These are phyloP conservation scores for Malachius bipustulatus DNA, from an alignment of 2,888 invertebrate species.

Conservation along the genomic window DNA sequence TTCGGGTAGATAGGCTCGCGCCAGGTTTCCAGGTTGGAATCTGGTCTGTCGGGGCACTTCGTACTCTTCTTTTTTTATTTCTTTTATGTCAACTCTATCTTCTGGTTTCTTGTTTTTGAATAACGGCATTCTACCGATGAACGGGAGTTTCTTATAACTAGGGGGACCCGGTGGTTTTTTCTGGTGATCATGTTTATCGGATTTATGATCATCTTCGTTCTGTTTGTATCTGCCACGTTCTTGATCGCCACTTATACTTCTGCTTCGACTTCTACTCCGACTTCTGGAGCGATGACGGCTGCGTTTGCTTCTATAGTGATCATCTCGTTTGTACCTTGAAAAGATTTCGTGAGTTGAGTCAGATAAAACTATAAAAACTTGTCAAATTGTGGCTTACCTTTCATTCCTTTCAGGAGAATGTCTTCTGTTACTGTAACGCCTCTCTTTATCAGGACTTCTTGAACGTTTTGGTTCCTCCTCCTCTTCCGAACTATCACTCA, in stretches of 20 bases:
- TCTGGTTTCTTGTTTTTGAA: slow-evolving; percentile 48
- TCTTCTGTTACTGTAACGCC: slow-evolving; percentile 3
- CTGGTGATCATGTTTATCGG: slow-evolving; percentile 16
- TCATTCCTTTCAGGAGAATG: neutral
- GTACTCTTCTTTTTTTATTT: slow-evolving; percentile 41
- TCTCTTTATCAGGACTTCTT: neutral
- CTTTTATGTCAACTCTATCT: slow-evolving; percentile 40
- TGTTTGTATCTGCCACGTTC: slow-evolving; percentile 6
- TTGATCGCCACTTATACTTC: slow-evolving; percentile 13
- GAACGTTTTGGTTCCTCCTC: slow-evolving; percentile 14
- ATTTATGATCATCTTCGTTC: slow-evolving; percentile 16
- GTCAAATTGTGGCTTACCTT: too few relatives aligned
- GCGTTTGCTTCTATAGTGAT: too few relatives aligned
- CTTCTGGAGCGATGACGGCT: too few relatives aligned
- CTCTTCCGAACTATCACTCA: slow-evolving; percentile 23
- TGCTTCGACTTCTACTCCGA: slow-evolving; percentile 11
- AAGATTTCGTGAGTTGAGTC: too few relatives aligned
- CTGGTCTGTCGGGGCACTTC: slow-evolving; percentile 32
- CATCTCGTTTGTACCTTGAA: too few relatives aligned
- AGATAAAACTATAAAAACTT: too few relatives aligned
- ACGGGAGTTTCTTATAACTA: slow-evolving; percentile 61
- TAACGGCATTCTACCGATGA: slow-evolving; percentile 76
- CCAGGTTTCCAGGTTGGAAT: slow-evolving; percentile 34
- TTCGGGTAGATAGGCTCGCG: slow-evolving; percentile 34
- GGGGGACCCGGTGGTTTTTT: slow-evolving; percentile 35